These are phyloP conservation scores for Notospermus geniculatus DNA, from an alignment of 1,140 invertebrate species.

Conservation along the genomic window DNA sequence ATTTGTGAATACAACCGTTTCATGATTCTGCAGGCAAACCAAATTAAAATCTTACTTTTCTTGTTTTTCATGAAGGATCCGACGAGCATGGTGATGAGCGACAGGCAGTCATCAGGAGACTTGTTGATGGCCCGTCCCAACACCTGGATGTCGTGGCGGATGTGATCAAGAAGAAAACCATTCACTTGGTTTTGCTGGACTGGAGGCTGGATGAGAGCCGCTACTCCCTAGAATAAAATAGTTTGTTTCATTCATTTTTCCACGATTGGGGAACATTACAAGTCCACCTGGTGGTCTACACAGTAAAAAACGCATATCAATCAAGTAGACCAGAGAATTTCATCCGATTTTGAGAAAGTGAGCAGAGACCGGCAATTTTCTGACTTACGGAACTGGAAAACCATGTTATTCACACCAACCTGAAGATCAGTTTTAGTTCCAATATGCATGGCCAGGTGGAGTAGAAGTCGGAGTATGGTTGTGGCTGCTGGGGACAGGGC, in stretches of 20 bases:
- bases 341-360: too few species aligned
- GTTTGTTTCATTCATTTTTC: not conserved
- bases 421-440: too few species aligned
- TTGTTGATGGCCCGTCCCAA: conserved; percentile 8
- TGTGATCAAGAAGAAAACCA: conserved; percentile 13
- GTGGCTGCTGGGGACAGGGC: too few species aligned
- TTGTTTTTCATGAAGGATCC: conserved; percentile 3
- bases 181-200: conserved; percentile 11
- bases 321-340: too few species aligned
- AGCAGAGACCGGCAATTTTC: too few species aligned
- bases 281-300: conserved; percentile 6
- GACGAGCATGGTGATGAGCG: conserved; percentile 15
- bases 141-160: conserved; percentile 16
- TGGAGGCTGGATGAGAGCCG: conserved; percentile 24
- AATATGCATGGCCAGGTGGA: too few species aligned
- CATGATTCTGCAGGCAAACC: too few species aligned
- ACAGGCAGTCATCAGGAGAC: conserved; percentile 13
- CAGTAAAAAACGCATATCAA: too few species aligned
- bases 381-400: too few species aligned
- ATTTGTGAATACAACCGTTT: too few species aligned
- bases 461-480: too few species aligned
- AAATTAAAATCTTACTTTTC: conserved; percentile 1
- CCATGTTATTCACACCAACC: not conserved
- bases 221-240: conserved; percentile 4
- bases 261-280: not conserved